Evolutionary conservation across 1,140 invertebrate species (phyloP), one percentile per base, ranked within the genome.

Genomic region (Hydropsyche tenuis): DNA sequence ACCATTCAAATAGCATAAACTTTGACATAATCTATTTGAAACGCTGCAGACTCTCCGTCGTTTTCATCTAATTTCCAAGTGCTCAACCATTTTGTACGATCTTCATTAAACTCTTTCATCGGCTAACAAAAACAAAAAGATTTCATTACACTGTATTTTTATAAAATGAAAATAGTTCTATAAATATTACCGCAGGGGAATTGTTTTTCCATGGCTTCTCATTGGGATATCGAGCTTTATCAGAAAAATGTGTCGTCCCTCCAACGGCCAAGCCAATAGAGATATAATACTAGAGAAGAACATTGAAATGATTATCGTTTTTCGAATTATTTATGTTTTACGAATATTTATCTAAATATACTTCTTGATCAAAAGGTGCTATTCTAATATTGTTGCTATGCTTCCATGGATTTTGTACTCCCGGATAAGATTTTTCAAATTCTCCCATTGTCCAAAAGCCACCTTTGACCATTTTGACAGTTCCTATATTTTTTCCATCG

Each of bases 251-350:
- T 64, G 84, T 86, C 2, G 85, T 87, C 45, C 89, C 89, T 18
- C 89, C 89, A 56, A 89, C 86, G 77, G 89, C 89, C 76, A 90
- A 75, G 80, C 91, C 90, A 11, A 91, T 81, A 60, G 91, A 87
- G 12, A 92, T 75, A 77, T 90, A 90, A 80, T 91, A 91, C 87
- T 90, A 77, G 70, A 84, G 84, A 73, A 64, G 53, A 75, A 53
- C 18, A 20, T 53, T 9, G 14, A 60, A 60, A 22, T 9, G 11
- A 20, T 56, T 48, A 14, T 48, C 4, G 12, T 48, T 48, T 43
- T 5, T 7, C 42, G 14, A 14, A 43, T 7, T 7, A 43, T 5
- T 7, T 43, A 43, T 43, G 5, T 43, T 5, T 43, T 5, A 43
- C 42, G 3, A 48, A 48, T 48, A 48, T n/a, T 48, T 3, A 48